Percentiles rank a stretch among this genome's conserved stretches.
Conservation (phyloP, 2,888 invertebrate species). For the Platerodrilus igneus region DNA sequence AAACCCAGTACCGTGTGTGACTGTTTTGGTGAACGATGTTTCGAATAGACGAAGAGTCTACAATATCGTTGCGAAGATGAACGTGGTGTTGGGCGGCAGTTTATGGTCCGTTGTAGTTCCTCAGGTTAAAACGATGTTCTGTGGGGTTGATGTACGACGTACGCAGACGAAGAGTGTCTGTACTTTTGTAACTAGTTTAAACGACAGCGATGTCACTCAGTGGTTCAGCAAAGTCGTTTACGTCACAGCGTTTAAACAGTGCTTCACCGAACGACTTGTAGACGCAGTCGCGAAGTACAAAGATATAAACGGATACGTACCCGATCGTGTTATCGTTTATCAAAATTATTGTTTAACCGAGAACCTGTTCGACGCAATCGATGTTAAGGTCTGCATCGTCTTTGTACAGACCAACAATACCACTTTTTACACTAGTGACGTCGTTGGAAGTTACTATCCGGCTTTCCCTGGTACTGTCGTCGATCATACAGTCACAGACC, state of each 20-base stretch:
- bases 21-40: neutral
- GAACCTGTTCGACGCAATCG: neutral
- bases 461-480: neutral
- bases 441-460: neutral
- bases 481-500: neutral
- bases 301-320: constrained; percentile 2
- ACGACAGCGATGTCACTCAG: constrained; percentile 2
- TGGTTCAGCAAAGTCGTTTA: constrained; percentile 7
- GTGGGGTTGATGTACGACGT: neutral
- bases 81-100: constrained; percentile 1
- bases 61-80: neutral
- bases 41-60: neutral
- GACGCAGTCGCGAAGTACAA: constrained; percentile 3
- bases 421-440: too few species aligned
- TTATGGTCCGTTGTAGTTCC: constrained; percentile 5
- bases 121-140: constrained; percentile 2
- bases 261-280: neutral
- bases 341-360: neutral
- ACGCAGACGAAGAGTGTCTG: neutral
- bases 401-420: too few species aligned
- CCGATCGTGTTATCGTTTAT: neutral
- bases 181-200: constrained; percentile 6
- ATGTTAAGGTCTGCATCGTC: neutral
- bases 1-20: constrained; percentile 3
- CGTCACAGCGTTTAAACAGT: neutral